These are phyloP conservation scores for Meteorus cinctellus DNA, from an alignment of 2,888 invertebrate genomes.

Conservation along the genomic window DNA sequence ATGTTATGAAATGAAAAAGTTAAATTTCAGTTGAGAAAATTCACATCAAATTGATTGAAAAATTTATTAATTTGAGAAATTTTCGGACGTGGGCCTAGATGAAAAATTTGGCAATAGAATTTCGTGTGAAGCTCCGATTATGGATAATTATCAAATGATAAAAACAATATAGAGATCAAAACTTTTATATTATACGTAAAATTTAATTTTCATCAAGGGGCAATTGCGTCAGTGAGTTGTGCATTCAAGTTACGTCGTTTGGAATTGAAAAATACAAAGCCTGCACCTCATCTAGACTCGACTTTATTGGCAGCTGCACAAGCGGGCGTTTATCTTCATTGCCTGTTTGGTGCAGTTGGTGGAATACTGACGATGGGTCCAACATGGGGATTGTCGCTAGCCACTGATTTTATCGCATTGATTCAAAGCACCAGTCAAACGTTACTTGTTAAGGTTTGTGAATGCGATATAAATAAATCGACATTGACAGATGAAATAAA, in stretches of 20 bases:
- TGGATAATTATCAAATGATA: background rate
- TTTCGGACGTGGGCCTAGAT: too few species aligned
- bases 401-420: constrained; percentile 83
- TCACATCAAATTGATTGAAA: too few species aligned
- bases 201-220: constrained; percentile 53
- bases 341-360: constrained; percentile 53
- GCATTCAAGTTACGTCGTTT: constrained; percentile 62
- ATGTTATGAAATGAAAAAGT: too few species aligned
- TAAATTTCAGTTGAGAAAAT: too few species aligned
- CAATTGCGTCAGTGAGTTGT: constrained; percentile 61
- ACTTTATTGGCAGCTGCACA: constrained; percentile 90
- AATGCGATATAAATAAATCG: background rate
- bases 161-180: background rate
- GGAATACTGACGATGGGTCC: constrained; percentile 76
- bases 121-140: too few species aligned
- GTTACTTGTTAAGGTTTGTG: constrained; percentile 78
- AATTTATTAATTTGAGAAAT: too few species aligned
- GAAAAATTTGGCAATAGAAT: too few species aligned
- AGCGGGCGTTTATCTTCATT: constrained; percentile 82
- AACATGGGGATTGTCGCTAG: constrained; percentile 79
- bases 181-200: background rate
- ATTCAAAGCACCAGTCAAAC: constrained; percentile 88
- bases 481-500: background rate
- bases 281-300: constrained; percentile 79
- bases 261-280: constrained; percentile 62